Base-by-base conservation (phyloP, 92 coral and sea anemone species). In the Parazoanthus atlanticus region DNA sequence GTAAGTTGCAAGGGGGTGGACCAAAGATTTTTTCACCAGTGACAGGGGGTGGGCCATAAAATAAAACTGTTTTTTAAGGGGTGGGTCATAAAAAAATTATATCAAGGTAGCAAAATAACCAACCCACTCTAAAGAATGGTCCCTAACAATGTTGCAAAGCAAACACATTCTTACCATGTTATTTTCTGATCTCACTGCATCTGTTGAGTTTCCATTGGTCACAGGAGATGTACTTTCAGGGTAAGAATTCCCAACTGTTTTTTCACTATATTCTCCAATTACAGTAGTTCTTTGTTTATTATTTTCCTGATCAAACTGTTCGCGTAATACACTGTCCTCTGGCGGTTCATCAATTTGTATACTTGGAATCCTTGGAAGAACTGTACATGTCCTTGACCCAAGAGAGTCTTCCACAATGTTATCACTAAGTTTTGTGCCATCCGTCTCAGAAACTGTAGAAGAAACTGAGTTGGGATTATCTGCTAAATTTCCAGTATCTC, bases 291-390 rank as follows among this genome's bases (percentile, higher is more conserved):
- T 84, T 33, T 84, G 79, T 67, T 71, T 43, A 71, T 28, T 29
- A 73, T 28, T 84, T 40, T 84, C 87, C 49, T 28, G 5, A 9
- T 64, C 87, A 84, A 67, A 25, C 8, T 84, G 78, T 7, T 70
- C 19, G 17, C 1, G 66, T 43, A 36, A 33, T 26, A 9, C 38
- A 3, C 10, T 29, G 16, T 84, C 87, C 38, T 84, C 87, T 36
- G 46, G 40, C 1, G 87, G 87, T 69, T 84, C 78, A 46, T 71
- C 87, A 28, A 84, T n/a, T 47, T 84, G 87, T 47, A 84, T 84
- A 29, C 66, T 84, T 26, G 87, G 87, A 84, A 84, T 84, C 66
- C 19, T 34, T 2, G 78, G 64, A 6, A 69, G 17, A 26, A 28
- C 66, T 25, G n/a, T 43, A 82, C 43, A 70, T 6, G 77, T 70